A percentile compares a stretch with the other conserved stretches of the same genome.
Conservation (phyloP, 92 coral and sea anemone species). For the Virgularia gustaviana region DNA sequence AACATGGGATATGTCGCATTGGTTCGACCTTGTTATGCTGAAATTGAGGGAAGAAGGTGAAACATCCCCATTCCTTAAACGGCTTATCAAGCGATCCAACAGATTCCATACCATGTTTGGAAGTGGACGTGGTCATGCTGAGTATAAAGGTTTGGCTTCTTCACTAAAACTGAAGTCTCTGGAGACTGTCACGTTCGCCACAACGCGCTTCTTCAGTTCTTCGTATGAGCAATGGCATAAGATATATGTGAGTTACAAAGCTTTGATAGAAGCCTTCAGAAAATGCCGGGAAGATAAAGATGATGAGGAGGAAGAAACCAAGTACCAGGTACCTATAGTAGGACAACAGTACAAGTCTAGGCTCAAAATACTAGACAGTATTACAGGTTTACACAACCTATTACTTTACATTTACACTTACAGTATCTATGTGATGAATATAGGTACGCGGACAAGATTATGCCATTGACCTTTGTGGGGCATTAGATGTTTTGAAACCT, state of each 20-base stretch:
- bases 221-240: slow-evolving; percentile 20
- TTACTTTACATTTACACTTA: too few relatives aligned
- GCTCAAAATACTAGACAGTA: too few relatives aligned
- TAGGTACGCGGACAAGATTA: too few relatives aligned
- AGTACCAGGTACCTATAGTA: slow-evolving; percentile 23
- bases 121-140: slow-evolving; percentile 24
- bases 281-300: slow-evolving; percentile 13
- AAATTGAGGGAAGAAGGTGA: slow-evolving; percentile 10
- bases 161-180: slow-evolving; percentile 7
- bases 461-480: too few relatives aligned
- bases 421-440: too few relatives aligned
- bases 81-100: slow-evolving; percentile 21
- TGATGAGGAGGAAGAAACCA: slow-evolving; percentile 12
- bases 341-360: too few relatives aligned
- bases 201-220: slow-evolving; percentile 15
- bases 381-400: too few relatives aligned
- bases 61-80: slow-evolving; percentile 5
- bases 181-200: slow-evolving; percentile 17
- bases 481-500: too few relatives aligned
- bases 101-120: slow-evolving; percentile 21
- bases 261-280: slow-evolving; percentile 15
- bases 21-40: slow-evolving; percentile 21
- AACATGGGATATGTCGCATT: slow-evolving; percentile 18
- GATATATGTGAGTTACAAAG: slow-evolving; percentile 8
- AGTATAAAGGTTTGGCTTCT: slow-evolving; percentile 18